Evolutionary conservation across 2,113 vertebrate species (phyloP).

Genomic region (Myxocyprinus asiaticus): DNA sequence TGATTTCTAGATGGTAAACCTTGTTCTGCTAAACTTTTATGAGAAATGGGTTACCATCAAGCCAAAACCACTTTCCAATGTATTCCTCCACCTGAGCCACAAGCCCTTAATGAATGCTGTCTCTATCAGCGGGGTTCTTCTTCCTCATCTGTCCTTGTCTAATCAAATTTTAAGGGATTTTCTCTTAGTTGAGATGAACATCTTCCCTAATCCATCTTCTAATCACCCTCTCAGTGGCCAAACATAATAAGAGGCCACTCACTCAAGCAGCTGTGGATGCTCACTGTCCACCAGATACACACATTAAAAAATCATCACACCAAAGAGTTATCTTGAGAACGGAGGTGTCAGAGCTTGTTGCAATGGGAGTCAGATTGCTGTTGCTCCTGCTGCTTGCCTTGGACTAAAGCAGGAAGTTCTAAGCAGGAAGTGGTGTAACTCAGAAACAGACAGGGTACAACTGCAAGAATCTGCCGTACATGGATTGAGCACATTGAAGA

Average conservation of each 20-base stretch:
- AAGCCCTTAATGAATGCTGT: too few species aligned
- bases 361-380: neutral
- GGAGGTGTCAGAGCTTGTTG: neutral
- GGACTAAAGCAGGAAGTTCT: slow-evolving; percentile 6
- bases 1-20: too few species aligned
- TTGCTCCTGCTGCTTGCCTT: neutral
- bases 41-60: neutral
- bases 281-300: slow-evolving; percentile 3
- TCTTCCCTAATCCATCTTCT: slow-evolving; percentile 26
- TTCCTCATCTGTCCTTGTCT: neutral
- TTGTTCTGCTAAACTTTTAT: too few species aligned
- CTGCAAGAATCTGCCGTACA: neutral
- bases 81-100: neutral
- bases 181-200: slow-evolving; percentile 1
- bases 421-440: slow-evolving; percentile 7
- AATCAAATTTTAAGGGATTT: slow-evolving; percentile 29
- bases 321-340: neutral
- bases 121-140: neutral
- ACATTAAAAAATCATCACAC: neutral
- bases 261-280: neutral
- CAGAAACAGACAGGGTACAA: slow-evolving; percentile 3
- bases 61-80: neutral
- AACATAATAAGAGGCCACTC: slow-evolving; percentile 1
- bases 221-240: neutral
- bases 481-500: neutral